Evolutionary conservation across 2,888 invertebrate genomes (phyloP), one percentile per base, ranked within the genome.

Genomic region (Andrena bucephala): DNA sequence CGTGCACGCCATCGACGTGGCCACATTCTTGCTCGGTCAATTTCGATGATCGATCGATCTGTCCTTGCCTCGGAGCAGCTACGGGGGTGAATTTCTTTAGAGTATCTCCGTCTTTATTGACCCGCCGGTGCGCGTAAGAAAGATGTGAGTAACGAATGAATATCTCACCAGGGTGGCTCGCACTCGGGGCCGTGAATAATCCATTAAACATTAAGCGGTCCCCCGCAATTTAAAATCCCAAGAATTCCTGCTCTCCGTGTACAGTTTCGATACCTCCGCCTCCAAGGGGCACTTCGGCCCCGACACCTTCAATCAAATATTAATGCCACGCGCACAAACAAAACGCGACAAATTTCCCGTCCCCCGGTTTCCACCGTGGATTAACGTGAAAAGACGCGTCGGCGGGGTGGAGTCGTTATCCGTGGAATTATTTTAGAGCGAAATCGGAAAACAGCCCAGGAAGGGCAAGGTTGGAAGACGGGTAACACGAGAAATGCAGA

Each of bases 391-490:
- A 80, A 72, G 71, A 36, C 73, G 68, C 50, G 27, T 57, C 68
- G 50, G 6, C 31, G 67, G 79, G 84, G 78, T 63, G 77, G 84
- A 77, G 77, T 89, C 82, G 70, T 89, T 88, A 87, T 85, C 77
- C 59, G 67, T 16, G 76, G 81, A 86, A 90, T 90, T 90, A 89
- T 89, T 85, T 85, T 74, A 59, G 82, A 85, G 86, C 86, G 81
- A 83, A 89, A 89, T 88, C 83, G 84, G 78, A 68, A 79, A 84
- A 87, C 76, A 74, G 83, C 70, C 69, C 77, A 54, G 29, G 24
- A 16, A 48, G 20, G 24, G 42, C 5, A 10, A 27, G 33, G 31
- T 48, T 20, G 73, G 33, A 27, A 27, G 62, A 52, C 60, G 65
- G 50, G 67, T 65, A 71, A 77, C 27, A 31, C 29, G 42, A 20